Base-by-base conservation (phyloP, 2,888 invertebrate genomes). In the Pycnomerus fuliginosus region DNA sequence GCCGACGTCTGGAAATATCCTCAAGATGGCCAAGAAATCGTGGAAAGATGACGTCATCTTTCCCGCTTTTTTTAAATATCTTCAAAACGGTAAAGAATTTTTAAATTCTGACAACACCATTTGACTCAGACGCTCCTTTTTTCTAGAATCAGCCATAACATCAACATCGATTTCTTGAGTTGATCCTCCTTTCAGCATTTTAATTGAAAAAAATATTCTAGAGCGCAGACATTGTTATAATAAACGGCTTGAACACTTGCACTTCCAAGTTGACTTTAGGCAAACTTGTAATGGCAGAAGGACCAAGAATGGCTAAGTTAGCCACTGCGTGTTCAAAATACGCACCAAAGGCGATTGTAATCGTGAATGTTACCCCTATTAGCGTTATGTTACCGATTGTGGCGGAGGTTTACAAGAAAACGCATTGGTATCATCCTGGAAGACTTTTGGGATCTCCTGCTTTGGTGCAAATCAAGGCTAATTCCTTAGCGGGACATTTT, bases 401-500 rank as follows among this genome's bases (percentile, higher is more conserved):
- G 1, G 73, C 75, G 16, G 73, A 75, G 69, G 75, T 79, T 24
- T 69, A 68, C 41, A 64, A 63, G 42, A 55, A 61, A 42, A 64
- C 65, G 0, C 60, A 67, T 34, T 72, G 70, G 66, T 72, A 71
- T 40, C 68, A 71, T 53, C 72, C 72, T 4, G 67, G 63, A 5
- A 60, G 68, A 37, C 64, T 72, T 16, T 40, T 72, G 5, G 72
- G 72, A 8, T 68, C 68, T 0, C 61, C 66, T 3, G 62, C 66
- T 3, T 47, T 64, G 16, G 52, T 61, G 27, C 66, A 69, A 55
- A 66, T 83, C 4, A 72, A 82, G 58, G 75, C 83, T 0, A 81
- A 81, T 62, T 75, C 82, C 12, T 77, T 84, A 56, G 72, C 83
- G 27, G 79, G 82, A 11, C 77, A 80, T 52, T 75, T 77, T 15